Base-by-base conservation (phyloP, 2,113 vertebrate genomes). In the Eptatretus burgeri region DNA sequence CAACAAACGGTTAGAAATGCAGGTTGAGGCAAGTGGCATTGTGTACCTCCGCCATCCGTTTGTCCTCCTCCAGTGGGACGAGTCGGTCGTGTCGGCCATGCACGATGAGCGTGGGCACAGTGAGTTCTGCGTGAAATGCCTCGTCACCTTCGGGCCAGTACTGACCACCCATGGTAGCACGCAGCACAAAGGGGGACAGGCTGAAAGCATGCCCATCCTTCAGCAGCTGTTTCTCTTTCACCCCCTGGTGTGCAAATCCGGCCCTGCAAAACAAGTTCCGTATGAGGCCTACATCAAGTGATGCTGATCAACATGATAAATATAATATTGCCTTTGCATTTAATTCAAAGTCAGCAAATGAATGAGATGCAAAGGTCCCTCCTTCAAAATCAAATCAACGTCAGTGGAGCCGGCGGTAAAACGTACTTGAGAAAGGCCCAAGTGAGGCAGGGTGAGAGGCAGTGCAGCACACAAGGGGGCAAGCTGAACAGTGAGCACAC, bases 91-190 rank as follows among this genome's bases (percentile, higher is more conserved):
- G 83, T 80, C 93, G 85, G 64, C 91, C 91, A 0, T 96, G 91
- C 49, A 96, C 84, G 14, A 96, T 76, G 64, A 96, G 77, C 62
- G 87, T 82, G 0, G 91, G 91, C 66, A 84, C 83, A 0, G 87
- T 87, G 53, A 96, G 81, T 74, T 94, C 91, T 0, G 91, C 91
- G 1, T 96, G 91, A 72, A 93, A 96, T 20, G 93, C 81, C 69
- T 96, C 88, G 0, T 95, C 88, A 0, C 87, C 91, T 68, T 96
- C 91, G 0, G 91, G 91, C 91, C 91, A 96, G 75, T 96, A 96
- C 76, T 95, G 91, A 1, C 91, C 87, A 0, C 88, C 89, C 91
- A 96, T 95, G 81, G 84, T 95, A 72, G 91, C 91, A 9, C 88
- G 74, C 67, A 96, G 77, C 51, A 96, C 88, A 0, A 93, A 96